Percentiles rank a stretch among this genome's conserved stretches.
Evolutionary conservation across 2,888 invertebrate genomes (phyloP).

Genomic region (Cryptus viduatorius): DNA sequence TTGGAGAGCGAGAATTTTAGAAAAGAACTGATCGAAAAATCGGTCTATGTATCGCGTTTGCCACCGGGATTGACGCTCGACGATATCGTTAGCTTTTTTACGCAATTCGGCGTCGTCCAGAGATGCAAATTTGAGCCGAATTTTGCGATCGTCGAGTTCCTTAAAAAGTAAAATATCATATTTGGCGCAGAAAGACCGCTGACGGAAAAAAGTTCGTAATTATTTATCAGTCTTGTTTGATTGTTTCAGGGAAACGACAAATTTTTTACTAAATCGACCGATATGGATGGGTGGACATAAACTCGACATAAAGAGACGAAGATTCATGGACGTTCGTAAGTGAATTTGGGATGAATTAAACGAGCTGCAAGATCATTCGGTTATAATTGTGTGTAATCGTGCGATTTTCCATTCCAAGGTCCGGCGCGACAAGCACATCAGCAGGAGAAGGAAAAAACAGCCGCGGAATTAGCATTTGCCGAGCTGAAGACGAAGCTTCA

Average conservation of each 20-base stretch:
- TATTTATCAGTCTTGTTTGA: slow-evolving; percentile 15
- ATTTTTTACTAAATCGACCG: slow-evolving; percentile 74
- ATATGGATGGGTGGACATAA: slow-evolving; percentile 70
- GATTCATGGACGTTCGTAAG: slow-evolving; percentile 58
- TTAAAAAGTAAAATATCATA: slow-evolving; percentile 71
- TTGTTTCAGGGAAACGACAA: slow-evolving; percentile 74
- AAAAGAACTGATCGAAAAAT: slow-evolving; percentile 70
- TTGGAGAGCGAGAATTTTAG: slow-evolving; percentile 60
- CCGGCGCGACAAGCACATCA: neutral
- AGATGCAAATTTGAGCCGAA: slow-evolving; percentile 62
- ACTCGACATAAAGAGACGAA: slow-evolving; percentile 73
- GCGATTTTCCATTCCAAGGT: slow-evolving; percentile 19
- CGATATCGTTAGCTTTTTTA: slow-evolving; percentile 71
- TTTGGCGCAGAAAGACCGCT: neutral
- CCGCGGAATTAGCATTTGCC: slow-evolving; percentile 70
- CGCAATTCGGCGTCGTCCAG: slow-evolving; percentile 75
- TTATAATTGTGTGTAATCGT: neutral
- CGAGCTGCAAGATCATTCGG: neutral
- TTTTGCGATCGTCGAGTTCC: slow-evolving; percentile 75
- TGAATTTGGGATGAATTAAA: neutral
- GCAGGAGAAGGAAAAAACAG: slow-evolving; percentile 6
- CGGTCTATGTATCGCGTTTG: slow-evolving; percentile 75
- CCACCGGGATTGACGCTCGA: slow-evolving; percentile 62
- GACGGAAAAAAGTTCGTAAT: too few relatives aligned
- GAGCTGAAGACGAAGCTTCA: slow-evolving; percentile 75